A percentile compares a stretch with the other conserved stretches of the same genome.
These are phyloP conservation scores for Eristalis arbustorum DNA, from an alignment of 2,888 invertebrate species.

Conservation along the genomic window DNA sequence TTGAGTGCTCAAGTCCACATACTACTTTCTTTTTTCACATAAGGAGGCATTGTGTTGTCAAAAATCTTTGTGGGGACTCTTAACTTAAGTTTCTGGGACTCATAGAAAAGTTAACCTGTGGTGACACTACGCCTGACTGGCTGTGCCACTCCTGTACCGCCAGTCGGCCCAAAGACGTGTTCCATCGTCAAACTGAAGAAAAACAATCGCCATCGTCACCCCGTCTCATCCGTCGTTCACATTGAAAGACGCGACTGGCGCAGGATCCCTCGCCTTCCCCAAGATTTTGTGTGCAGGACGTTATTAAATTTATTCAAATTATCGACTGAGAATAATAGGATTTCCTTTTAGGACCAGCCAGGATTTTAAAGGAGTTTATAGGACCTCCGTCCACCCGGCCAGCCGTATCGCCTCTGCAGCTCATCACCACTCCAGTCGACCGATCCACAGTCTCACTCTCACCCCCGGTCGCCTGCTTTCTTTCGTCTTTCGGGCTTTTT, in stretches of 20 bases:
- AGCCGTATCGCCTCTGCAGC: not conserved
- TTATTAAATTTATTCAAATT: conserved; percentile 41
- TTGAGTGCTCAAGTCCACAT: too few relatives aligned
- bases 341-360: conserved; percentile 27
- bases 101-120: too few relatives aligned
- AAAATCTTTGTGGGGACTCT: too few relatives aligned
- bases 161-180: too few relatives aligned
- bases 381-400: not conserved
- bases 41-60: too few relatives aligned
- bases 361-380: conserved; percentile 35
- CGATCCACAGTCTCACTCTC: too few relatives aligned
- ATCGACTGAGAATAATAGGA: conserved; percentile 39
- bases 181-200: too few relatives aligned
- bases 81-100: too few relatives aligned
- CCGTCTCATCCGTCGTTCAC: not conserved
- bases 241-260: not conserved
- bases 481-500: conserved; percentile 10
- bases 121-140: too few relatives aligned
- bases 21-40: too few relatives aligned
- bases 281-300: conserved; percentile 9
- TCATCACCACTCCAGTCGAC: not conserved
- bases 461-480: too few relatives aligned
- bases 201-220: not conserved
- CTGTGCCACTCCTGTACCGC: too few relatives aligned
- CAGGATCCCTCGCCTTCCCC: not conserved